A percentile compares a stretch with the other conserved stretches of the same genome.
phyloP scores from a whole-genome alignment of 2,888 invertebrate species.

The Fissipunctia ypsillon region DNA sequence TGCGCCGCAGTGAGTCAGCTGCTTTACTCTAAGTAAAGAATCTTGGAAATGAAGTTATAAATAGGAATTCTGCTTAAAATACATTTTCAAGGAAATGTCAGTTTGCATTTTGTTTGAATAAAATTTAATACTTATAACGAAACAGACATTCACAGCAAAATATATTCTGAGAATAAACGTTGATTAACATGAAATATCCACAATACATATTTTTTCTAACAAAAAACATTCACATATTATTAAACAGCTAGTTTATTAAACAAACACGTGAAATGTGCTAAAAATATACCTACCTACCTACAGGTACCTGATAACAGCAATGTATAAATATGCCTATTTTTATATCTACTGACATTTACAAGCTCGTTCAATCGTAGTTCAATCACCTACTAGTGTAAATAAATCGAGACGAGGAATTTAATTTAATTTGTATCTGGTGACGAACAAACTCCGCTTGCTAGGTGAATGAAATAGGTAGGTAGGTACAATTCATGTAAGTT shows the following conservation, averaged over 20 bases:
- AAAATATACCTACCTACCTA: neutral
- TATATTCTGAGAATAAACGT: neutral
- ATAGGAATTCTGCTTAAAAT: neutral
- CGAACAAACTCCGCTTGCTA: slow-evolving; percentile 1
- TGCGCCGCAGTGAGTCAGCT: too few relatives aligned
- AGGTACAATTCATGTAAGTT: slow-evolving; percentile 9
- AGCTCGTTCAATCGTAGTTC: slow-evolving; percentile 16
- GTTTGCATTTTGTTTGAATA: neutral
- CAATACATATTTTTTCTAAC: neutral
- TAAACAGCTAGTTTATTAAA: neutral
- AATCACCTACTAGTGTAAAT: slow-evolving; percentile 30
- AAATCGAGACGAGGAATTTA: slow-evolving; percentile 23
- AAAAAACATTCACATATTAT: neutral
- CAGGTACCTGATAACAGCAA: neutral
- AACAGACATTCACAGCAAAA: neutral
- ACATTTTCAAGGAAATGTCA: neutral
- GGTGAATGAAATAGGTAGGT: neutral
- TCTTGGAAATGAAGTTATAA: neutral
- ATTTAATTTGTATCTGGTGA: slow-evolving; percentile 27
- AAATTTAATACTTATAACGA: neutral
- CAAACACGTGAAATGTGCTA: neutral
- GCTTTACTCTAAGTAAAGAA: neutral
- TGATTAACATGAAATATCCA: neutral
- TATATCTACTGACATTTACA: slow-evolving; percentile 10
- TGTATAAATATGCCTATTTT: slow-evolving; percentile 3